Percentiles rank a stretch among this genome's conserved stretches.
Conservation (phyloP, 2,113 vertebrate species). For the Chunga burmeisteri region DNA sequence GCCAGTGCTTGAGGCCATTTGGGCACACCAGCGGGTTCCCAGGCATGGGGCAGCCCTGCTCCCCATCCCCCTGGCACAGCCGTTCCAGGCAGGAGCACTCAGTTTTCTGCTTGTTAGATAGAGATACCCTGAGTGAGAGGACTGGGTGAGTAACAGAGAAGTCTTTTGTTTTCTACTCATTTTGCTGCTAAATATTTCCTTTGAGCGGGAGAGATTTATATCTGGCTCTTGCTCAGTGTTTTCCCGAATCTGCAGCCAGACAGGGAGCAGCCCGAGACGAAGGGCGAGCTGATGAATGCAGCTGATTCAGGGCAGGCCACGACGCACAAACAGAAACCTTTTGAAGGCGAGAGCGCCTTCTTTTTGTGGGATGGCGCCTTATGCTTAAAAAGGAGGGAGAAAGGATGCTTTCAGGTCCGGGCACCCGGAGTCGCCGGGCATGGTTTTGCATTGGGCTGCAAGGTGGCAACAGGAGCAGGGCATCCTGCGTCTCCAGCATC, state of each 20-base stretch:
- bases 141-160: slow-evolving; percentile 33
- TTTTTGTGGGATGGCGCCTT: slow-evolving; percentile 20
- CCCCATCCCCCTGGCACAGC: not conserved
- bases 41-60: not conserved
- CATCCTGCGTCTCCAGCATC: not conserved
- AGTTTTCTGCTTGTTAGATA: not conserved
- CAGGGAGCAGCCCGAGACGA: not conserved
- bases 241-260: not conserved
- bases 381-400: not conserved
- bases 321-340: not conserved
- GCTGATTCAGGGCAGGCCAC: not conserved
- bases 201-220: slow-evolving; percentile 24
- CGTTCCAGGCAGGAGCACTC: not conserved
- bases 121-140: not conserved
- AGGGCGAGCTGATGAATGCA: not conserved
- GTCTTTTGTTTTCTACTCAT: not conserved
- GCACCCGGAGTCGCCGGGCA: fast-evolving
- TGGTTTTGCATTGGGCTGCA: not conserved
- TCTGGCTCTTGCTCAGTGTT: not conserved
- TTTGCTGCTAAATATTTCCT: slow-evolving; percentile 33
- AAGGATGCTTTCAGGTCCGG: not conserved
- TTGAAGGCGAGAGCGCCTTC: not conserved
- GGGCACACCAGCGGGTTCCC: not conserved
- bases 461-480: fast-evolving
- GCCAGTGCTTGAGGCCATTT: not conserved